A percentile compares a stretch with the other conserved stretches of the same genome.
phyloP scores from a whole-genome alignment of 2,797 vertebrate genomes.

The Malurus splendens region DNA sequence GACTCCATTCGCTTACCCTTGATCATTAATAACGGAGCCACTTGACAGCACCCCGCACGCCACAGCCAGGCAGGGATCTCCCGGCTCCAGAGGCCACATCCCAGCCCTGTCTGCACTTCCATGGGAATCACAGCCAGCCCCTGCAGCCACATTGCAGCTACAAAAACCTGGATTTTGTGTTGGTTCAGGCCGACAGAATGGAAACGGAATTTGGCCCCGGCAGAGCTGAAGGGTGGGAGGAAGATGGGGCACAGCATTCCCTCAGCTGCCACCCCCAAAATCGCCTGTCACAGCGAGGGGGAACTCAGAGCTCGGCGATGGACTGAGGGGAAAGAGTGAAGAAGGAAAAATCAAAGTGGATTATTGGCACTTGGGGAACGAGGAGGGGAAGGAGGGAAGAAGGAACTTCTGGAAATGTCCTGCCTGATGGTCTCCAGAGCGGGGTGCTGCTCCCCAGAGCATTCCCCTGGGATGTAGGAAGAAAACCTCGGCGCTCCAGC shows the following conservation, averaged over 20 bases:
- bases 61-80: neutral
- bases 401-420: neutral
- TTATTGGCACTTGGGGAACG: neutral
- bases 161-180: neutral
- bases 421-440: neutral
- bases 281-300: rapidly evolving
- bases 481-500: rapidly evolving
- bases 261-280: neutral
- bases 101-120: neutral
- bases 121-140: neutral
- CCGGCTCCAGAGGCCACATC: neutral
- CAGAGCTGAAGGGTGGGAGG: neutral
- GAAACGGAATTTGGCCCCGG: no score
- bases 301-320: rapidly evolving
- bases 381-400: neutral
- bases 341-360: neutral
- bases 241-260: neutral
- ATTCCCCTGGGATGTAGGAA: rapidly evolving
- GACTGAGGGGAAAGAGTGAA: neutral
- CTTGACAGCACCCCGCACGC: neutral
- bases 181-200: neutral
- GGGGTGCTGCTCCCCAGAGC: neutral
- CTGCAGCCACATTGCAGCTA: neutral
- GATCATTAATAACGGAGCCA: neutral
- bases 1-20: neutral